These are phyloP conservation scores for Apostichopus leukothele DNA, from an alignment of 53 echinoderm and acorn worm genomes.

Conservation along the genomic window DNA sequence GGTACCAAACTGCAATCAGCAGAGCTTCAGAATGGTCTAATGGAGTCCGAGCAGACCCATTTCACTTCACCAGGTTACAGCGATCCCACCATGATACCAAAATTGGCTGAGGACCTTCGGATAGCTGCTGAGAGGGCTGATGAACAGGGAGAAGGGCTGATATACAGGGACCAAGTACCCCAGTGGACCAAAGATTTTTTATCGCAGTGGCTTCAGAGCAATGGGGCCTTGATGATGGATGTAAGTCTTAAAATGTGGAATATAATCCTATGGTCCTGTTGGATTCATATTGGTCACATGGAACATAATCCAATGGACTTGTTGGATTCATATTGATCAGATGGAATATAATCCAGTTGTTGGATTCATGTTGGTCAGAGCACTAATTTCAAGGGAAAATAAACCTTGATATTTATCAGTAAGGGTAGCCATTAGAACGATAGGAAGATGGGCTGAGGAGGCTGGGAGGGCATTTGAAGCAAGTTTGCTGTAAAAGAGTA, in stretches of 20 bases:
- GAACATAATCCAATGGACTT: too few species aligned
- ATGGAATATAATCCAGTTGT: too few species aligned
- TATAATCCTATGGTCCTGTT: too few species aligned
- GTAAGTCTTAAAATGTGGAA: constrained; percentile 12
- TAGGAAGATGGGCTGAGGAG: too few species aligned
- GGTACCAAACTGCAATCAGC: constrained; percentile 74
- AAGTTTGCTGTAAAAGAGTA: too few species aligned
- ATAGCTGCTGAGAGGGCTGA: constrained; percentile 77
- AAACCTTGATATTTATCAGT: too few species aligned
- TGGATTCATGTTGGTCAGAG: too few species aligned
- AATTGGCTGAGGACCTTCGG: constrained; percentile 77
- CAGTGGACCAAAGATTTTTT: constrained; percentile 73
- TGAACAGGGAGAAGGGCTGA: constrained; percentile 72
- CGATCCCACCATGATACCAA: constrained; percentile 73
- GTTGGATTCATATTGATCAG: too few species aligned
- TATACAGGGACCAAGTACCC: constrained; percentile 72
- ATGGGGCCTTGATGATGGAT: constrained; percentile 25
- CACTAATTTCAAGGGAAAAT: too few species aligned
- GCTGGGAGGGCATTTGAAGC: too few species aligned
- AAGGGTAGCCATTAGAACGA: too few species aligned
- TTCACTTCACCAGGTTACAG: constrained; percentile 49
- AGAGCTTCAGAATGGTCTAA: constrained; percentile 77
- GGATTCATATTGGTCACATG: too few species aligned
- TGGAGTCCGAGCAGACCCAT: constrained; percentile 67
- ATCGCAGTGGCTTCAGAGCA: constrained; percentile 64